These are phyloP conservation scores for Malurus melanocephalus DNA, from an alignment of 2,113 vertebrate species.

Conservation along the genomic window DNA sequence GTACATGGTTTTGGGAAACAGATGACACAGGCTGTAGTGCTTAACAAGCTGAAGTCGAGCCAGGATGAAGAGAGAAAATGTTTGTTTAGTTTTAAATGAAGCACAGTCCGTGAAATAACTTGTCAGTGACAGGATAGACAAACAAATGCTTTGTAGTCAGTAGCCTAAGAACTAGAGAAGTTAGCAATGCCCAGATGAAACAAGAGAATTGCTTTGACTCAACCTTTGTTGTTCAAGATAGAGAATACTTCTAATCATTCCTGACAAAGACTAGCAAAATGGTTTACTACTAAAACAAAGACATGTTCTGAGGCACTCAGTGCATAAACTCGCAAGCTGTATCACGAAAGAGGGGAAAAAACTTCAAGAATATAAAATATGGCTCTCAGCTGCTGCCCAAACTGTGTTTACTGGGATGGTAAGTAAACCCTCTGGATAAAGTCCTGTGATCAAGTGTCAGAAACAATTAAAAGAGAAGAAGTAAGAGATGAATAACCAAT, in stretches of 20 bases:
- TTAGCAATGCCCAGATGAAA: background rate
- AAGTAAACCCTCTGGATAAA: background rate
- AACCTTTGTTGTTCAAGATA: background rate
- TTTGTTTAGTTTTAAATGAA: slow-evolving; percentile 57
- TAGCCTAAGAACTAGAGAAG: background rate
- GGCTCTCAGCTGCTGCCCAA: background rate
- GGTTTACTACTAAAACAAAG: background rate
- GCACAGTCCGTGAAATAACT: background rate
- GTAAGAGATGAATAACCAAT: background rate
- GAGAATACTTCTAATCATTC: background rate
- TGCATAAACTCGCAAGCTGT: background rate
- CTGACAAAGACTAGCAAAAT: background rate
- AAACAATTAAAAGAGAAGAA: background rate
- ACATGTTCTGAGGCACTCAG: background rate
- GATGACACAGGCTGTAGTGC: slow-evolving; percentile 8
- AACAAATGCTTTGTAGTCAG: background rate
- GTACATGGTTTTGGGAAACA: slow-evolving; percentile 13
- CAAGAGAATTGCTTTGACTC: background rate
- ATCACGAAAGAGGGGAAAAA: background rate
- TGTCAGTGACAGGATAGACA: background rate
- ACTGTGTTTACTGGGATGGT: background rate
- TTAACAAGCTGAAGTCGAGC: slow-evolving; percentile 31
- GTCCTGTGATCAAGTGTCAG: background rate
- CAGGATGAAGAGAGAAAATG: slow-evolving; percentile 49
- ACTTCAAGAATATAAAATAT: background rate